Conservation (phyloP, 2,113 vertebrate genomes). For the Muntiacus reevesi region DNA sequence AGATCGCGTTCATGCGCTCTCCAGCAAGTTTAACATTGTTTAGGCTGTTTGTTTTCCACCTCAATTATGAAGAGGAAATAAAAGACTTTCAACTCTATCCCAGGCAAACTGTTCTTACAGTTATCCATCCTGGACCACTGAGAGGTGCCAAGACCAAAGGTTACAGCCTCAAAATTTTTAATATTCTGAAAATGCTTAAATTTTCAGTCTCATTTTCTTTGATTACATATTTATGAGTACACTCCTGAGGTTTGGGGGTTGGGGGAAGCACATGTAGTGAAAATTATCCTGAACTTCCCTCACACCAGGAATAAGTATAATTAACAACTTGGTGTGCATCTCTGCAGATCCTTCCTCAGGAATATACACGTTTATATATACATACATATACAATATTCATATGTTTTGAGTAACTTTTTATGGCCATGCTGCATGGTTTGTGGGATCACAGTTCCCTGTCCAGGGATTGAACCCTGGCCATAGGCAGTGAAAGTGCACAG, state of each 20-base stretch:
- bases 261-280: background rate
- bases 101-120: conserved; percentile 10
- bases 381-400: background rate
- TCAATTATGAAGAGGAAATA: conserved; percentile 61
- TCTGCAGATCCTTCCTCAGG: background rate
- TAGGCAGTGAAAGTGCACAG: background rate
- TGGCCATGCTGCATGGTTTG: background rate
- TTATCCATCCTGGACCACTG: conserved; percentile 58
- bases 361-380: background rate
- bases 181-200: conserved; percentile 6
- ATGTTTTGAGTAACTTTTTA: background rate
- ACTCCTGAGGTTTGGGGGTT: background rate
- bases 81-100: conserved; percentile 24
- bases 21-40: conserved; percentile 66
- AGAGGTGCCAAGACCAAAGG: conserved; percentile 58
- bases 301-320: background rate
- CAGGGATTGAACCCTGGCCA: background rate
- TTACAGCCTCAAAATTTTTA: conserved; percentile 44
- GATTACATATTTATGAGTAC: background rate
- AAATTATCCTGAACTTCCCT: background rate
- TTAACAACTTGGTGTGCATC: background rate
- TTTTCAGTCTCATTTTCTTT: background rate
- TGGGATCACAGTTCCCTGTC: background rate
- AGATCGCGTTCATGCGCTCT: conserved; percentile 55
- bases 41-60: conserved; percentile 57